Evolutionary conservation across 2,888 invertebrate species (phyloP).

Genomic region (Patella caerulea): DNA sequence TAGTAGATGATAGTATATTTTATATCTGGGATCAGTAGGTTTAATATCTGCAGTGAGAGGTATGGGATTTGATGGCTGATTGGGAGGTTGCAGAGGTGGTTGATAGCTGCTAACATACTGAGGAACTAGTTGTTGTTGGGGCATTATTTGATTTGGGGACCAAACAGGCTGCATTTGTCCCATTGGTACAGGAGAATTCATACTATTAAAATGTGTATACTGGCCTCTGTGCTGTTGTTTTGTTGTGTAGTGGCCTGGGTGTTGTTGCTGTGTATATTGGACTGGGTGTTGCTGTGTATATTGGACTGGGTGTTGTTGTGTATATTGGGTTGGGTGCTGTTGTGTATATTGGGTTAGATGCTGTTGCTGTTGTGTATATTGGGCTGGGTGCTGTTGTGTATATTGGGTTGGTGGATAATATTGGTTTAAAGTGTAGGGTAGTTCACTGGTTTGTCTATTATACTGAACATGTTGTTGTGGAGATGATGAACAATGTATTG

Average conservation of each 20-base stretch:
- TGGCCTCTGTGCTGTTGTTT: neutral
- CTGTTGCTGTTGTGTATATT: slow-evolving; percentile 8
- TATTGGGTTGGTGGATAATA: neutral
- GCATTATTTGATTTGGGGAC: neutral
- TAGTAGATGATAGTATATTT: slow-evolving; percentile 89
- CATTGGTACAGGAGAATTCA: neutral
- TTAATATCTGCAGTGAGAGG: slow-evolving; percentile 45
- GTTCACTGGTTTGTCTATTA: too few species aligned
- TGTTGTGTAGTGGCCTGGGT: neutral
- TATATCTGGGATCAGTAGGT: slow-evolving; percentile 79
- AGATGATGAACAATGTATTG: too few species aligned
- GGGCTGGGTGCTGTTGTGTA: neutral
- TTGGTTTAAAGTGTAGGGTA: too few species aligned
- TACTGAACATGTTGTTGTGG: too few species aligned
- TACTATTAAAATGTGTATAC: neutral
- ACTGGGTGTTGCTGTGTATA: neutral
- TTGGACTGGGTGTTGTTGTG: too few species aligned
- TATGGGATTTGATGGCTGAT: neutral
- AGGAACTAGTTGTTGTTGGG: neutral
- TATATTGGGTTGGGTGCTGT: neutral
- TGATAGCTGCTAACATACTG: neutral
- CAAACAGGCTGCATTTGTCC: slow-evolving; percentile 13
- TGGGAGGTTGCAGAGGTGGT: neutral
- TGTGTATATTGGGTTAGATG: neutral
- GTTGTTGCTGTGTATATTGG: slow-evolving; percentile 6